Base-by-base conservation (phyloP, 2,888 invertebrate genomes). In the Toxonevra muliebris region DNA sequence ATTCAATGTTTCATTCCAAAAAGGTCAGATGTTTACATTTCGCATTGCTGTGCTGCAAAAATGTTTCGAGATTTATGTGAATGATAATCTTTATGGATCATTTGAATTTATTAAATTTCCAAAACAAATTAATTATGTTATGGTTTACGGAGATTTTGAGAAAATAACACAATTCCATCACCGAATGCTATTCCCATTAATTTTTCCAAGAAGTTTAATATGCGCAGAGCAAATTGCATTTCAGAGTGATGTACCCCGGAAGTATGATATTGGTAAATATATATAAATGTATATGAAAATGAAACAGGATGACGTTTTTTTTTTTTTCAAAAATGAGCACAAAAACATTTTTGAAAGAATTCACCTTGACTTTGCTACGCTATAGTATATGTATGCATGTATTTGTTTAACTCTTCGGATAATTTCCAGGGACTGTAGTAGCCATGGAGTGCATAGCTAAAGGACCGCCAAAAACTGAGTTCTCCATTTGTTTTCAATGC, bases 81-180 rank as follows among this genome's bases (percentile, higher is more conserved):
- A 85, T 60, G 85, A 85, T 50, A 81, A 82, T 69, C 75, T 85
- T 0, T 85, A 85, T 68, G 84, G 84, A 0, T 80, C 84, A 40
- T 85, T 84, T 64, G 85, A 85, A 65, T 84, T 81, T 52, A 59
- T 81, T 11, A 80, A 82, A 70, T 82, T 82, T 66, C 85, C 85
- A 12, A 85, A 84, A 73, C 79, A 80, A 68, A 85, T 85, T 54
- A 83, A 82, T 66, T 84, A 78, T 61, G 78, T 82, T 53, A 77
- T 83, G 64, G 72, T 79, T 42, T 82, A 80, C 66, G 84, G 84
- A 0, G 84, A 85, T 64, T 85, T 85, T 69, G 84, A 85, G 68
- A 84, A 82, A 74, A 80, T 85, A 50, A 82, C 82, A 2, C 84
- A 84, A 71, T 85, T 85, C 68, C 85, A 85, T 75, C 85, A 85